Base-by-base conservation (phyloP, 1,140 invertebrate species). In the Drosophila neocordata region DNA sequence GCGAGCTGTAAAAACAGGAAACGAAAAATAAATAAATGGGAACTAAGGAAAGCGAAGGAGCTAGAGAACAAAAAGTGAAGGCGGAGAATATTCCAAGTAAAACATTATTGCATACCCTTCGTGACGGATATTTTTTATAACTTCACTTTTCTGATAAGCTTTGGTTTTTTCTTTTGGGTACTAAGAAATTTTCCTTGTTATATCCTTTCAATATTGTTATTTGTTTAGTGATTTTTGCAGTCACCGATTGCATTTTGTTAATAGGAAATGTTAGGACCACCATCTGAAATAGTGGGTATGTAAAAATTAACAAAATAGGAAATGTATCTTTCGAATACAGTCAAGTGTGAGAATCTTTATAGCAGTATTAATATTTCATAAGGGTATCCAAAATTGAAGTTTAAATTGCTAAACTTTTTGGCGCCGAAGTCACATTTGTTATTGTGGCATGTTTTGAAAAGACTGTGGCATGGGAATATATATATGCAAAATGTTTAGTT, bases 401-500 rank as follows among this genome's bases (percentile, higher is more conserved):
- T 59, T 51, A 48, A 85, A 69, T 77, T 48, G 55, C 2, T 18
- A 67, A 78, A 74, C 64, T 80, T 80, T 77, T 68, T 37, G 77
- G 69, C 67, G 77, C 77, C 70, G 65, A 57, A 53, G 22, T 52
- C n/a, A 12, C 35, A 56, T 27, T 44, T n/a, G 22, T 22, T 52
- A 41, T 20, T 48, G 70, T 12, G 20, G 6, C 15, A 20, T 31
- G 27, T 31, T 31, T 31, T 31, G 27, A 6, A 31, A 31, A 6
- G 27, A 31, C 27, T 31, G 5, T 31, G 27, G 27, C 5, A 31
- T 31, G 27, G 27, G 9, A 6, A 8, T 11, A 58, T 53, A 58
- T 53, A 56, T 64, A 77, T 80, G 70, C 68, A 69, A 85, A 80
- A 65, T 41, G 62, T 75, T 69, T 58, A 9, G 60, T 48, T 48